Base-by-base conservation (phyloP, 1,140 invertebrate genomes). In the Penaeus indicus region DNA sequence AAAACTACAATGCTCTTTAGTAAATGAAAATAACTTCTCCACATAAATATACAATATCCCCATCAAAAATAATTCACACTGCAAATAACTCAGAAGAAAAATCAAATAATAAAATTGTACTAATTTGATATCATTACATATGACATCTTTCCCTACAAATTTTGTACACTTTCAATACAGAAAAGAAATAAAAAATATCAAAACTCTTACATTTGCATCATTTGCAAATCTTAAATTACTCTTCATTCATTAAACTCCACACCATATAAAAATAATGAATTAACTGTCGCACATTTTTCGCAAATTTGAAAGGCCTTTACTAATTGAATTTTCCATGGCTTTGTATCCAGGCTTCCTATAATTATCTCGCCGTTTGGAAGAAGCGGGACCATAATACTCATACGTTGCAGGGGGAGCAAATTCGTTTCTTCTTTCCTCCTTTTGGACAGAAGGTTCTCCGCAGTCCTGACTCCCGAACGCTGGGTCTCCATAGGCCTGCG, bases 341-440 rank as follows among this genome's bases (percentile, higher is more conserved):
- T 72, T 21, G n/a, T 64, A 47, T 7, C 27, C 21, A 61, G 11
- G 32, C 54, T 32, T 67, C 32, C 22, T 19, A 22, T 77, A 27
- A 61, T 27, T 47, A 1, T 27, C 62, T 13, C 78, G 77, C 11
- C 75, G 32, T 61, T 38, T 86, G n/a, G 18, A 19, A 0, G 54
- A 32, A 22, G 77, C 21, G 25, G 85, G 77, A 18, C 85, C 85
- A 67, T 86, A 86, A n/a, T 86, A 86, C n/a, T 86, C 85, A 69
- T 47, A 80, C 0, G 85, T 86, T 1, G 85, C 38, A 27, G 85
- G 85, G 19, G 85, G 85, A n/a, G 85, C 85, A 86, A 80, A 86
- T 25, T 80, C 78, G 42, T 7, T 27, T 2, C 54, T 19, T 54
- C 85, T 42, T 22, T 81, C 77, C 38, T 25, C 16, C 38, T 75